Percentiles rank a stretch among this genome's conserved stretches.
Evolutionary conservation across 2,113 vertebrate genomes (phyloP).

Genomic region (Mola mola): DNA sequence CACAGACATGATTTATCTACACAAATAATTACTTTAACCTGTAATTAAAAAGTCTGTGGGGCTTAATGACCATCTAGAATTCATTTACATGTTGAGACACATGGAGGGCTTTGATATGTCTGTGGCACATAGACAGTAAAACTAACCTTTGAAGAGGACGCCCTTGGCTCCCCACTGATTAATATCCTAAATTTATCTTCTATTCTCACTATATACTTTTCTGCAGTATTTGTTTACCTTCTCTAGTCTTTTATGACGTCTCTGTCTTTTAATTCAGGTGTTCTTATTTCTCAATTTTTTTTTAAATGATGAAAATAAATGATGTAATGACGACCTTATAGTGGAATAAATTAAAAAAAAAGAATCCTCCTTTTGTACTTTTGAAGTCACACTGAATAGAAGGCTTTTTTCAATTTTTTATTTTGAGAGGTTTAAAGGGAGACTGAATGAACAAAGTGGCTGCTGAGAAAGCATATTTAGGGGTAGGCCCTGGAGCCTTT

Average conservation of each 20-base stretch:
- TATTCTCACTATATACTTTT: no score
- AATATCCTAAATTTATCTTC: no score
- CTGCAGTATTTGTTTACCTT: constrained; percentile 3
- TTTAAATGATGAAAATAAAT: constrained; percentile 55
- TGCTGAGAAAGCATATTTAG: constrained; percentile 63
- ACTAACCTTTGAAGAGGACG: background rate
- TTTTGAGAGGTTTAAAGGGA: constrained; percentile 63
- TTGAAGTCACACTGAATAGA: constrained; percentile 54
- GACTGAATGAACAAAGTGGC: constrained; percentile 66
- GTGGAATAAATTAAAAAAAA: constrained; percentile 20
- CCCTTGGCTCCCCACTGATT: no score
- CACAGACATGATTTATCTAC: background rate
- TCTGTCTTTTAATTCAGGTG: constrained; percentile 31
- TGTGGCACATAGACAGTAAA: background rate
- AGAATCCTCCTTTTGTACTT: constrained; percentile 23
- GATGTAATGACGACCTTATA: constrained; percentile 27
- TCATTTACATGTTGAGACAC: no score
- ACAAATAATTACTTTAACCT: constrained; percentile 1
- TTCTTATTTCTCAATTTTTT: constrained; percentile 38
- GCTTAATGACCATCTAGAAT: no score
- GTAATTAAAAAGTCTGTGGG: constrained; percentile 2
- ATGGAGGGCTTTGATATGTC: background rate
- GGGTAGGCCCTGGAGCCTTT: constrained; percentile 55
- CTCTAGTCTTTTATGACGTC: background rate
- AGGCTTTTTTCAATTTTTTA: constrained; percentile 51